Evolutionary conservation across 1,140 invertebrate genomes (phyloP), one percentile per base, ranked within the genome.

Genomic region (Calliopsis andreniformis): DNA sequence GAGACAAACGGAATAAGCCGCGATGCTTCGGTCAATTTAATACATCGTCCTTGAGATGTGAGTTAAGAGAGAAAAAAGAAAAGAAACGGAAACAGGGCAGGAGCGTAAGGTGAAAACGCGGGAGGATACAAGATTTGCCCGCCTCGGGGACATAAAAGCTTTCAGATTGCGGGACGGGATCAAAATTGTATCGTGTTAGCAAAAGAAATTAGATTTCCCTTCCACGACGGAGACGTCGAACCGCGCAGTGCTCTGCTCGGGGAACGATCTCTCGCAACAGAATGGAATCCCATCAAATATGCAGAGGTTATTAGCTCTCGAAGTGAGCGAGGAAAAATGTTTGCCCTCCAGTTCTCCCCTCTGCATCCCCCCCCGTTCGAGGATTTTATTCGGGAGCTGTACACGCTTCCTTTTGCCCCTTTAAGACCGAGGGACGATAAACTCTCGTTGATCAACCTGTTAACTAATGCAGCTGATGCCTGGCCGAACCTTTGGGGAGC

Each of bases 181-280:
- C 80, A 87, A 86, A 86, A 87, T 83, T 88, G 84, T 62, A 88
- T 88, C 59, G 75, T 79, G 75, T 84, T 78, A 78, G 80, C 61
- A 32, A 61, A 79, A 86, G 70, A 82, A 87, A 85, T 80, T 86
- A 85, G 78, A 87, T 88, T 86, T 80, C 55, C 68, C 51, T 76
- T 81, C 58, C 39, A 39, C 47, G 35, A 70, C 51, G 66, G 51
- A 39, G 23, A 56, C 28, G 69, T 51, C 59, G 28, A 25, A 63
- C 42, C 76, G 66, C 39, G 56, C 51, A 63, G 23, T 53, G 55
- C 43, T 30, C 47, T 23, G 67, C 42, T 59, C 49, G 32, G 63
- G 59, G 62, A 75, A 82, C 76, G 72, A 85, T 80, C 69, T 75
- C 72, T 75, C 55, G 73, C 66, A 75, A 59, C 71, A 80, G 68